Percentiles rank a stretch among this genome's conserved stretches.
Conservation (phyloP, 2,113 vertebrate species). For the Potamarius usumacintae region DNA sequence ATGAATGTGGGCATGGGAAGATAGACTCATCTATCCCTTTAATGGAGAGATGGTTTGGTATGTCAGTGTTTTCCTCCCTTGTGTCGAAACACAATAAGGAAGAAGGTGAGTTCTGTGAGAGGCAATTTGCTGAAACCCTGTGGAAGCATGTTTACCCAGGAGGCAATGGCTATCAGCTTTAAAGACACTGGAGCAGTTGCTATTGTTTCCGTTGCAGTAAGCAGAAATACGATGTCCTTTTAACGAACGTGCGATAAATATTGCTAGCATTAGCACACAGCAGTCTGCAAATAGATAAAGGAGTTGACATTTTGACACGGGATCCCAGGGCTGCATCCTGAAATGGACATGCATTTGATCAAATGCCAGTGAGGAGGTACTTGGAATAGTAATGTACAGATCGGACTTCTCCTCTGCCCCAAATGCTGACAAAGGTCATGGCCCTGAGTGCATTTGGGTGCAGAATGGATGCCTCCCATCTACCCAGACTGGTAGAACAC, state of each 20-base stretch:
- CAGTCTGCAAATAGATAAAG: conserved; percentile 53
- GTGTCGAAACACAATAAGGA: conserved; percentile 41
- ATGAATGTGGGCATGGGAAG: conserved; percentile 44
- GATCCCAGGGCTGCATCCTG: conserved; percentile 49
- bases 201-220: neutral
- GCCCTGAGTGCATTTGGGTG: conserved; percentile 41
- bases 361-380: conserved; percentile 54
- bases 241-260: conserved; percentile 38
- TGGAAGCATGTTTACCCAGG: conserved; percentile 24
- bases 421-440: conserved; percentile 47
- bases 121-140: neutral
- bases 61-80: conserved; percentile 24
- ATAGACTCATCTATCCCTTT: conserved; percentile 41
- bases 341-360: conserved; percentile 54
- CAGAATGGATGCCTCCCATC: conserved; percentile 32
- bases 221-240: conserved; percentile 29
- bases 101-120: neutral
- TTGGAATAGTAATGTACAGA: conserved; percentile 56
- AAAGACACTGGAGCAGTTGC: neutral
- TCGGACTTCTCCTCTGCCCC: conserved; percentile 52
- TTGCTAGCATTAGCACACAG: conserved; percentile 44
- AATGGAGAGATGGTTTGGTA: conserved; percentile 38
- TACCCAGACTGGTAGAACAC: neutral
- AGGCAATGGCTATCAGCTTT: neutral
- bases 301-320: conserved; percentile 58